Evolutionary conservation across 1,140 invertebrate species (phyloP).

Genomic region (Saccostrea glomerata): DNA sequence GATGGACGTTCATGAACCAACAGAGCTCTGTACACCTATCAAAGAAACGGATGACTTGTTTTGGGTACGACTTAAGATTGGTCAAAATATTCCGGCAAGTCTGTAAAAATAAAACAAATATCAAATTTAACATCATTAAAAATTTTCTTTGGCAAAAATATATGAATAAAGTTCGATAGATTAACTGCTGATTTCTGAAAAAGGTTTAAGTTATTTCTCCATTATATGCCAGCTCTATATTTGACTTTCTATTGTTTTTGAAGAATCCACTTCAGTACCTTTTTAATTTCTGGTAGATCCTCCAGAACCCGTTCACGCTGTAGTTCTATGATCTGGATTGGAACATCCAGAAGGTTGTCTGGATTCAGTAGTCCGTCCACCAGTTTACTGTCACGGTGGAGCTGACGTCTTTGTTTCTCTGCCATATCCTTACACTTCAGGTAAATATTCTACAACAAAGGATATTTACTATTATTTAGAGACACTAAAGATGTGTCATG

Average conservation of each 20-base stretch:
- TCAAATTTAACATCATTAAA: too few species aligned
- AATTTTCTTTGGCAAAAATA: too few species aligned
- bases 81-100: not conserved
- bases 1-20: not conserved
- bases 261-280: not conserved
- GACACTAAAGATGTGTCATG: too few species aligned
- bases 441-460: slow-evolving; percentile 5
- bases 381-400: not conserved
- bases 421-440: not conserved
- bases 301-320: not conserved
- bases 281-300: not conserved
- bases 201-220: too few species aligned
- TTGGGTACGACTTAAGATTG: not conserved
- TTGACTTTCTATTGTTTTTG: too few species aligned
- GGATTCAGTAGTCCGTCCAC: not conserved
- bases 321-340: not conserved
- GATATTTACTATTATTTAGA: too few species aligned
- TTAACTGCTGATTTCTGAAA: too few species aligned
- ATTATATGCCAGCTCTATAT: too few species aligned
- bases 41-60: not conserved
- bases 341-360: not conserved
- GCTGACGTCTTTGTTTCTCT: not conserved
- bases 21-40: not conserved
- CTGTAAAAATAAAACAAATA: not conserved
- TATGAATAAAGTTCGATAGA: too few species aligned